Base-by-base conservation (phyloP, 2,888 invertebrate genomes). In the Pasiphila rectangulata region DNA sequence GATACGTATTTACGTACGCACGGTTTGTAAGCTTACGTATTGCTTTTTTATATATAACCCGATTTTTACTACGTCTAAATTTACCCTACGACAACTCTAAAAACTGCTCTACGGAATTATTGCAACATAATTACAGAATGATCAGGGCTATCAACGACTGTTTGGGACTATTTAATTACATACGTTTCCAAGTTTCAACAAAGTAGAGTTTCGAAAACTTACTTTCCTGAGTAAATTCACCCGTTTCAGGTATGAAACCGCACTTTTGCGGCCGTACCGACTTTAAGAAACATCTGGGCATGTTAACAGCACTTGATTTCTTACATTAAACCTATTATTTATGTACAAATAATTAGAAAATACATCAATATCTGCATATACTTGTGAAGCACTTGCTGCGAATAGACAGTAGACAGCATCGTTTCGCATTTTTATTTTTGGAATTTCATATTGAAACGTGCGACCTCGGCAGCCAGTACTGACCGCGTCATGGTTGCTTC, bases 311-410 rank as follows among this genome's bases (percentile, higher is more conserved):
- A 50, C 50, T 48, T 46, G 12, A 32, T 19, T 36, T 46, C 40
- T 34, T 47, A 46, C 40, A 49, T 41, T 46, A 30, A 12, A 43
- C 21, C 12, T 6, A 30, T 43, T 36, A 47, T 37, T 43, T 43
- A 47, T 32, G 32, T 41, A 51, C 44, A 55, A 9, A 30, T 44
- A 30, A 17, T 35, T 21, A 36, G 4, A 43, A 54, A 56, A 41
- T 44, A 35, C 38, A 53, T 51, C 24, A 51, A 54, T 42, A 45
- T 48, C 38, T 40, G 27, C 29, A 65, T 71, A 72, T 78, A 83
- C 83, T 74, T 78, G 77, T 70, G 67, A 69, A 67, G 74, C 79
- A 86, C 85, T 83, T 85, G 87, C 75, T 83, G 80, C 69, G 63
- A 69, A 68, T 69, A 72, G 74, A 75, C 75, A 75, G 71, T 78